These are phyloP conservation scores for Nothocercus nigrocapillus DNA, from an alignment of 2,113 vertebrate genomes.

Conservation along the genomic window DNA sequence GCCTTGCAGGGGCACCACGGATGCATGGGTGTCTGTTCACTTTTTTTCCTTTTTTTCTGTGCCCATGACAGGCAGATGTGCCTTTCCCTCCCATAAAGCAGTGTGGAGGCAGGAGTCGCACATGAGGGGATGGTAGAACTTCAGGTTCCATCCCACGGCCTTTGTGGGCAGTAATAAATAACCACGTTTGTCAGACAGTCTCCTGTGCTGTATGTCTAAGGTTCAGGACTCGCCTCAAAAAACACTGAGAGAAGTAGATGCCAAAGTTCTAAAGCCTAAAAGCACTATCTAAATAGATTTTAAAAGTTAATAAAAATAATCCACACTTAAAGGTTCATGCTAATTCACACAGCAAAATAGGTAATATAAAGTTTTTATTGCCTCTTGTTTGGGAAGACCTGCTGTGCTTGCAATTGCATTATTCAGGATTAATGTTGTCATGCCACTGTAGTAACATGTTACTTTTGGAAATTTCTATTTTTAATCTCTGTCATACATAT, in stretches of 20 bases:
- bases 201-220: neutral
- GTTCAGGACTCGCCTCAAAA: neutral
- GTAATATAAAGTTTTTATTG: neutral
- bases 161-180: neutral
- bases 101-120: neutral
- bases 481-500: neutral
- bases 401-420: neutral
- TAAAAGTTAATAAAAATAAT: conserved; percentile 10
- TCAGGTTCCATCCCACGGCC: neutral
- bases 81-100: neutral
- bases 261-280: neutral
- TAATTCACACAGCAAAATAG: neutral
- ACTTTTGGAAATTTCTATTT: neutral
- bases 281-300: neutral
- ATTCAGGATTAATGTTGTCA: neutral
- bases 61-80: neutral
- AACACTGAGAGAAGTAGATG: neutral
- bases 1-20: neutral
- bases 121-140: neutral
- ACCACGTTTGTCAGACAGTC: rapidly evolving
- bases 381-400: conserved; percentile 6
- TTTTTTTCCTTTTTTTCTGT: neutral
- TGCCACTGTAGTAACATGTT: neutral
- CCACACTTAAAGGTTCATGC: neutral
- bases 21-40: neutral